Percentiles rank a stretch among this genome's conserved stretches.
phyloP scores from a whole-genome alignment of 35 echinoderm and acorn worm genomes.

The Chiridota heheva region DNA sequence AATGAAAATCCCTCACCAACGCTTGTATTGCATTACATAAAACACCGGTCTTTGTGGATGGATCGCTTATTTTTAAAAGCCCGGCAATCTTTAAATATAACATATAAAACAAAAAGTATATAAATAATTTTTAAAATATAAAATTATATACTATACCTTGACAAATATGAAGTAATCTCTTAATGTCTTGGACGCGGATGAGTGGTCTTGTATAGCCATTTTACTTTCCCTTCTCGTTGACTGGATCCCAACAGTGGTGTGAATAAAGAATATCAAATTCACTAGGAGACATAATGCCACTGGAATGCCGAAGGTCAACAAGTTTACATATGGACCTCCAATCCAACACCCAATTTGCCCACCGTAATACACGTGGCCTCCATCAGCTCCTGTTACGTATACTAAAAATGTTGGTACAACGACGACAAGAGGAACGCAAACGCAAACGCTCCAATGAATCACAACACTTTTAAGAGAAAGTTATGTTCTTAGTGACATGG shows the following conservation, averaged over 20 bases:
- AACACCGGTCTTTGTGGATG: no score
- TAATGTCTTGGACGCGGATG: no score
- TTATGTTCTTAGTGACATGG: neutral
- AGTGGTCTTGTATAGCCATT: no score
- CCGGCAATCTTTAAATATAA: no score
- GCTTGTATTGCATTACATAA: no score
- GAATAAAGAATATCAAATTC: constrained; percentile 19
- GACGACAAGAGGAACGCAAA: neutral
- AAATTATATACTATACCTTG: no score
- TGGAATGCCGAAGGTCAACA: constrained; percentile 32
- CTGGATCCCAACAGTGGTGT: neutral
- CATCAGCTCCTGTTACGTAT: constrained; percentile 12
- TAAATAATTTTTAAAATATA: no score
- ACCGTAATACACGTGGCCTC: neutral
- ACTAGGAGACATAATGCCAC: constrained; percentile 25
- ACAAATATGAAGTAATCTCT: no score
- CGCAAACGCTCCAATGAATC: neutral
- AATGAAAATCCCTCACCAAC: no score
- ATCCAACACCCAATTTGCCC: constrained; percentile 26
- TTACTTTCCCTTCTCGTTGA: neutral
- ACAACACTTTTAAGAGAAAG: neutral
- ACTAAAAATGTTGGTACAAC: constrained; percentile 7
- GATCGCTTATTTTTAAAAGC: no score
- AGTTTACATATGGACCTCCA: constrained; percentile 22
- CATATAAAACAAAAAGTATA: no score